phyloP scores from a whole-genome alignment of 2,888 invertebrate genomes.

The Sinhomidia bicolor region DNA sequence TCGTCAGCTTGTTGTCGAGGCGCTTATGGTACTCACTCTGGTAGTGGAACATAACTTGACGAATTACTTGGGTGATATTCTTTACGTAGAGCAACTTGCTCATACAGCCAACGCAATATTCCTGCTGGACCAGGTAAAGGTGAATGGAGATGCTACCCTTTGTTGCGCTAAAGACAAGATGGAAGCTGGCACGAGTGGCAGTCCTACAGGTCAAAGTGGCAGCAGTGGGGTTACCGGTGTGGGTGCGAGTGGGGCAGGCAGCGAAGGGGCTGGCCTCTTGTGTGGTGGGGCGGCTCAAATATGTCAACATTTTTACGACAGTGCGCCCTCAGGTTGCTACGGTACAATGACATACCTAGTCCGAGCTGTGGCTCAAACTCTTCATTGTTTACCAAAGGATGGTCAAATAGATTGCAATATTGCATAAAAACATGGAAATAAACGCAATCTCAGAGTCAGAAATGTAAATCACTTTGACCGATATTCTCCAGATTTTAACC shows the following conservation, averaged over 20 bases:
- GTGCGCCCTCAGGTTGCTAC: constrained; percentile 97
- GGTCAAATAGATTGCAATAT: constrained; percentile 92
- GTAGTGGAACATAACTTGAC: constrained; percentile 94
- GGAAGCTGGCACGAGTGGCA: constrained; percentile 84
- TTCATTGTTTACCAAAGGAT: constrained; percentile 88
- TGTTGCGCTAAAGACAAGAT: constrained; percentile 92
- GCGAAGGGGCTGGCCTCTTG: constrained; percentile 52
- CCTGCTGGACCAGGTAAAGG: constrained; percentile 93
- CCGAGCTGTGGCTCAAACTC: constrained; percentile 88
- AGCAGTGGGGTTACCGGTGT: constrained; percentile 77
- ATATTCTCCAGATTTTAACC: not conserved
- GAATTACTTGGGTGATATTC: constrained; percentile 88
- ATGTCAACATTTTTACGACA: constrained; percentile 98
- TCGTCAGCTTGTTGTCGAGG: constrained; percentile 97
- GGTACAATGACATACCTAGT: constrained; percentile 99
- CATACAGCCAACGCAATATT: constrained; percentile 97
- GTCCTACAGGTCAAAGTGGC: constrained; percentile 82
- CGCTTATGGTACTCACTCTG: constrained; percentile 96
- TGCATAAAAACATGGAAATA: constrained; percentile 70
- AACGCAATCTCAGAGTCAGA: constrained; percentile 17
- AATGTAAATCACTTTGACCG: too few species aligned
- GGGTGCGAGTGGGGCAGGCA: constrained; percentile 81
- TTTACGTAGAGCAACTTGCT: constrained; percentile 95
- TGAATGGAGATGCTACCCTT: constrained; percentile 94
- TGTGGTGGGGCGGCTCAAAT: constrained; percentile 97